Evolutionary conservation across 2,888 invertebrate species (phyloP), one percentile per base, ranked within the genome.

Genomic region (Xestobium rufovillosum): DNA sequence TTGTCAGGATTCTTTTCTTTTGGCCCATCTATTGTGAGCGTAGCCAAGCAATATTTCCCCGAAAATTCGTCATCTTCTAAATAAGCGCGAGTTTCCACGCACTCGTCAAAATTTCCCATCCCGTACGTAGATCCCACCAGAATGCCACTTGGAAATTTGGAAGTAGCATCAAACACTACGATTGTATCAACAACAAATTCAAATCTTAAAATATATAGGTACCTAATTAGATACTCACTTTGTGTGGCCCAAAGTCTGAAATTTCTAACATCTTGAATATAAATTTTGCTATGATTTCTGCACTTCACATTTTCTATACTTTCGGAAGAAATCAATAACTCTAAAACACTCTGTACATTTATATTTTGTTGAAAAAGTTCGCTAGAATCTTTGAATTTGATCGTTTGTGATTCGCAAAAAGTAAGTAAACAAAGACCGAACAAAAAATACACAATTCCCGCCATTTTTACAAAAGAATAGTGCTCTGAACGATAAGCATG

Each of bases 161-260:
- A 78, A 14, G 78, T 76, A 2, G 82, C 73, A 51, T 82, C 82
- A 60, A 79, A 81, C 75, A 82, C 83, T 83, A n/a, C n/a, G n/a
- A n/a, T n/a, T n/a, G n/a, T n/a, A n/a, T n/a, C n/a, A n/a, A n/a
- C n/a, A n/a, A n/a, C n/a, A n/a, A 63, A 2, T 27, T 27, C n/a
- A n/a, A n/a, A n/a, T n/a, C n/a, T 26, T 68, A 54, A 26, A 11
- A 26, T 26, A 26, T 26, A 26, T 26, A 26, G 10, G 12, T 26
- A 26, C 12, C 11, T 11, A 6, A 10, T 9, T 9, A 16, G 27
- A n/a, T 31, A 53, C 53, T 45, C 50, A 57, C 57, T 57, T 44
- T 56, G 53, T 19, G 52, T 51, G 3, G 57, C 57, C 57, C 57
- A 57, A 25, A 56, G 26, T 29, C 45, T 53, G 14, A 53, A 44